Percentiles rank a stretch among this genome's conserved stretches.
phyloP scores from a whole-genome alignment of 2,888 invertebrate species.

The Eueremaeus valkanovi region DNA sequence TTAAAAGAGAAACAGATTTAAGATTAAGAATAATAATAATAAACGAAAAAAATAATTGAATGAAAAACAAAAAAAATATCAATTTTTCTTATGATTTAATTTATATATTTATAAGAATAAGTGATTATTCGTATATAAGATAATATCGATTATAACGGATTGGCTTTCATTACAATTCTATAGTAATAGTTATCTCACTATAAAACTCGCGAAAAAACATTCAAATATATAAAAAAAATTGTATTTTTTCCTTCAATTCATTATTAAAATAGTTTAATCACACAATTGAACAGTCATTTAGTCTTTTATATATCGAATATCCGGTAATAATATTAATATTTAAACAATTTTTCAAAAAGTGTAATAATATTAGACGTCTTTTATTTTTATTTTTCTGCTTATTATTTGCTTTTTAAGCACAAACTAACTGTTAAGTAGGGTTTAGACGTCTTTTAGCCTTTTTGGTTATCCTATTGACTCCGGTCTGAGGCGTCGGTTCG shows the following conservation, averaged over 20 bases:
- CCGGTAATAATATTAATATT: neutral
- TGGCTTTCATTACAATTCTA: neutral
- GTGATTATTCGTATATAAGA: neutral
- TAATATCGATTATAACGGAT: neutral
- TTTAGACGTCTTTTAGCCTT: slow-evolving; percentile 21
- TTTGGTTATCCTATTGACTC: neutral
- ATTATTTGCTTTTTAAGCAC: too few relatives aligned
- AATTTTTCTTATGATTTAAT: neutral
- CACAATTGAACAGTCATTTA: neutral
- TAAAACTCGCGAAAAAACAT: neutral
- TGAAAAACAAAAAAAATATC: neutral
- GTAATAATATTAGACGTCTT: neutral
- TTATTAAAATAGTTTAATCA: slow-evolving; percentile 3
- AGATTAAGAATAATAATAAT: neutral
- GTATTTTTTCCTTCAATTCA: neutral
- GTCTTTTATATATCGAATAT: neutral
- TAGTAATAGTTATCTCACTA: neutral
- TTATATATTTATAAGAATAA: neutral
- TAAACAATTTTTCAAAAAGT: neutral
- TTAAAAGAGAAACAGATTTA: too few relatives aligned
- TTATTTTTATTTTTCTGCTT: too few relatives aligned
- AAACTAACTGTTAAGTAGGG: neutral
- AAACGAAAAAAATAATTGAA: neutral
- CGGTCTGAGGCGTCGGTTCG: neutral
- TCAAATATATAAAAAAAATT: neutral